These are phyloP conservation scores for Odontomyia ornata DNA, from an alignment of 2,888 invertebrate species.

Conservation along the genomic window DNA sequence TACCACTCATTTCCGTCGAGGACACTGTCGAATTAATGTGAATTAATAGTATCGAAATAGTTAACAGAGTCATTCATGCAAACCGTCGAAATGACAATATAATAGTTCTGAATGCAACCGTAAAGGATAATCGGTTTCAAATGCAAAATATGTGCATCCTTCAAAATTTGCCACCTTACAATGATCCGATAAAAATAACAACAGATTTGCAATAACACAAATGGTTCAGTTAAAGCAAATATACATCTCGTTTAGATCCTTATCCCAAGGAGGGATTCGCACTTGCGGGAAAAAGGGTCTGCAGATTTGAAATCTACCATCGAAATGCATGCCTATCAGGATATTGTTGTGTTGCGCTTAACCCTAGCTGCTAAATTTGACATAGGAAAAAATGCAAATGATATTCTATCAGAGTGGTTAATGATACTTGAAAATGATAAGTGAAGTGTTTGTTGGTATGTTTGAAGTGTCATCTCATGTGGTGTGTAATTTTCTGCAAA, in stretches of 20 bases:
- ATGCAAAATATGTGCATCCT: slow-evolving; percentile 36
- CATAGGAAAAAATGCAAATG: slow-evolving; percentile 40
- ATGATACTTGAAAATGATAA: slow-evolving; percentile 41
- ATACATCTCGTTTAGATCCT: not conserved
- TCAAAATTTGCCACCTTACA: slow-evolving; percentile 40
- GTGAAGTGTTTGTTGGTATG: slow-evolving; percentile 36
- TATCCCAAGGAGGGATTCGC: no score
- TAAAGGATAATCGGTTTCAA: slow-evolving; percentile 25
- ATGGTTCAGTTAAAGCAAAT: not conserved
- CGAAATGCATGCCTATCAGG: not conserved
- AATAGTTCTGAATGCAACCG: slow-evolving; percentile 11
- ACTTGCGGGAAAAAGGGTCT: no score
- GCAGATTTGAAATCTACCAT: no score
- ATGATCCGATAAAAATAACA: slow-evolving; percentile 42
- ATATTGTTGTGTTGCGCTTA: not conserved
- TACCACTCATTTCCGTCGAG: slow-evolving; percentile 48
- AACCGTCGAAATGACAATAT: slow-evolving; percentile 35
- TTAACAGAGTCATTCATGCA: slow-evolving; percentile 34
- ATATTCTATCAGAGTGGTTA: slow-evolving; percentile 1
- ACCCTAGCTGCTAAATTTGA: not conserved
- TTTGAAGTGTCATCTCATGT: slow-evolving; percentile 20
- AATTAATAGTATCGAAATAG: slow-evolving; percentile 59
- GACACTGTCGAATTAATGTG: slow-evolving; percentile 64
- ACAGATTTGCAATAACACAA: slow-evolving; percentile 33
- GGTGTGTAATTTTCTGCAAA: slow-evolving; percentile 27